Percentiles rank a stretch among this genome's conserved stretches.
Conservation (phyloP, 2,888 invertebrate species). For the Antheraea assamensis region DNA sequence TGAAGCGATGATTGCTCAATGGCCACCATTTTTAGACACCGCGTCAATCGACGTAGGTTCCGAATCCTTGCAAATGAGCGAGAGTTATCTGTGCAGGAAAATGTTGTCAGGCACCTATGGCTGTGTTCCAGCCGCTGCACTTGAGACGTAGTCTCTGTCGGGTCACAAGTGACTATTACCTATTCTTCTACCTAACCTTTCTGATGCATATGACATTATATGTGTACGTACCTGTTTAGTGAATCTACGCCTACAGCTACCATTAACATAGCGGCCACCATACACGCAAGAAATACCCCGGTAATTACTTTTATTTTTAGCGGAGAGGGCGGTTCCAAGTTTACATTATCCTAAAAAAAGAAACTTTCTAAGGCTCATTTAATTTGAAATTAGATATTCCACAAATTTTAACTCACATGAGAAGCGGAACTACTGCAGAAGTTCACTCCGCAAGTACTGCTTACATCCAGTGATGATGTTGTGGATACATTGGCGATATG, state of each 20-base stretch:
- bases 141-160: no score
- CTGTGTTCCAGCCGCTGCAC: no score
- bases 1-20: no score
- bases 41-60: no score
- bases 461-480: slow-evolving; percentile 66
- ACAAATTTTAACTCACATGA: slow-evolving; percentile 50
- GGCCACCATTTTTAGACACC: no score
- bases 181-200: neutral
- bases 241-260: slow-evolving; percentile 92
- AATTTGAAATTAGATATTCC: neutral
- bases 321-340: slow-evolving; percentile 87
- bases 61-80: no score
- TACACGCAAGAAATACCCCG: slow-evolving; percentile 91
- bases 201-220: neutral
- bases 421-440: slow-evolving; percentile 84
- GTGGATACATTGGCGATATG: slow-evolving; percentile 45
- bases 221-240: slow-evolving; percentile 82
- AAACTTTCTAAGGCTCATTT: neutral
- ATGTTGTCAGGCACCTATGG: no score
- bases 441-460: slow-evolving; percentile 87
- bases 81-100: no score
- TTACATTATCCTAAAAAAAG: slow-evolving; percentile 80
- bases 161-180: neutral
- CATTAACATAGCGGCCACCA: slow-evolving; percentile 87
- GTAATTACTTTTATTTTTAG: slow-evolving; percentile 89